Conservation (phyloP, 2,797 vertebrate species). For the Coendou prehensilis region DNA sequence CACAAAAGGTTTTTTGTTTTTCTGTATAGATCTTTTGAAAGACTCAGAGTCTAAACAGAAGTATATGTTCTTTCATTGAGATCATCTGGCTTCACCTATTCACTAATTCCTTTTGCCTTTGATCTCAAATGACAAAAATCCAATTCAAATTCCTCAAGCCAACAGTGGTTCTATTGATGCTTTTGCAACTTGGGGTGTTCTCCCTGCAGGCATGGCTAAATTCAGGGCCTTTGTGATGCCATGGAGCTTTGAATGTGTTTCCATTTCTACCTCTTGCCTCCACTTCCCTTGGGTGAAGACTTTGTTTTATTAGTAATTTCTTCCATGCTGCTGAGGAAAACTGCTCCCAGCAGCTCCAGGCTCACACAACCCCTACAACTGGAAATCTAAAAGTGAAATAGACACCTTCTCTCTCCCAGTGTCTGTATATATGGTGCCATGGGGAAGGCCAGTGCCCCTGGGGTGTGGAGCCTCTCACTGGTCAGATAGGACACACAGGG, state of each 20-base stretch:
- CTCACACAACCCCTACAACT: not conserved
- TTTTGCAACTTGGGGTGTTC: not conserved
- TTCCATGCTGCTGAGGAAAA: not conserved
- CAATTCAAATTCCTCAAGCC: constrained; percentile 8
- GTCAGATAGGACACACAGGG: not conserved
- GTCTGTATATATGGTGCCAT: not conserved
- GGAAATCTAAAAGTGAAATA: constrained; percentile 18
- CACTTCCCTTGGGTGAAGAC: not conserved
- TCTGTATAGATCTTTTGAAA: constrained; percentile 31
- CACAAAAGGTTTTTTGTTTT: constrained; percentile 5
- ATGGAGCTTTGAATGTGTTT: not conserved
- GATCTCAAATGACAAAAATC: constrained; percentile 57
- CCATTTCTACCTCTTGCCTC: not conserved
- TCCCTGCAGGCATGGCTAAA: not conserved
- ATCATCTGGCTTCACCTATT: not conserved
- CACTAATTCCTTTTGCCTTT: constrained; percentile 8
- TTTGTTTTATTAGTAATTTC: not conserved
- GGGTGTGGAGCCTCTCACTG: not conserved
- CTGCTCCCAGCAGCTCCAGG: not conserved
- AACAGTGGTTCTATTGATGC: not conserved
- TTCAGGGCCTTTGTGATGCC: not conserved
- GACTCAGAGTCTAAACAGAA: not conserved
- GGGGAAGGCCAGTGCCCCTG: not conserved
- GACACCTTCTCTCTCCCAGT: not conserved
- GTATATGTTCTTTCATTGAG: not conserved